These are phyloP conservation scores for Conchocele bisecta DNA, from an alignment of 2,888 invertebrate genomes.

Conservation along the genomic window DNA sequence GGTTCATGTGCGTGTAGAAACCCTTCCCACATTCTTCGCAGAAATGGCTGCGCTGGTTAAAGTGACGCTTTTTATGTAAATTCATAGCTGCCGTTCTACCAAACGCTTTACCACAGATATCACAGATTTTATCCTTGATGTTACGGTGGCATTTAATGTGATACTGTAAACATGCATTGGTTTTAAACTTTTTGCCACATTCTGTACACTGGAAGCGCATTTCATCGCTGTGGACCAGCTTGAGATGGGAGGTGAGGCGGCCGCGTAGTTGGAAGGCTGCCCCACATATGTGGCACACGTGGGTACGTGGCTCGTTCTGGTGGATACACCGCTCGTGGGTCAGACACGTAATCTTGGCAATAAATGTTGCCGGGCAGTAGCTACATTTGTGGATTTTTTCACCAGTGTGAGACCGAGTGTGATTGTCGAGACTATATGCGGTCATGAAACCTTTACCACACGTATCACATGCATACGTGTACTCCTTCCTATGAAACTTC, in stretches of 20 bases:
- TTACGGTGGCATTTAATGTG: slow-evolving; percentile 4
- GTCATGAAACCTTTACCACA: slow-evolving; percentile 17
- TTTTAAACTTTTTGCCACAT: slow-evolving; percentile 2
- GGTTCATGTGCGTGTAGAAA: slow-evolving; percentile 8
- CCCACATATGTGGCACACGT: slow-evolving; percentile 19
- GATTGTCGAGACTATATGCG: slow-evolving; percentile 13
- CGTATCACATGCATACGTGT: slow-evolving; percentile 11
- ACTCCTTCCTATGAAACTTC: background rate
- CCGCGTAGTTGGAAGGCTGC: slow-evolving; percentile 12
- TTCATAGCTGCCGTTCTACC: background rate
- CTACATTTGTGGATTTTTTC: slow-evolving; percentile 25
- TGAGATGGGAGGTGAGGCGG: slow-evolving; percentile 3
- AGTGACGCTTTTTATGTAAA: slow-evolving; percentile 2
- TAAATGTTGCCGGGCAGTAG: slow-evolving; percentile 2
- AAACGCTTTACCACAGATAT: slow-evolving; percentile 10
- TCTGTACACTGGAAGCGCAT: background rate
- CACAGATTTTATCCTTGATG: slow-evolving; percentile 1
- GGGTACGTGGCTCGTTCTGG: background rate
- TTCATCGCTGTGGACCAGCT: slow-evolving; percentile 2
- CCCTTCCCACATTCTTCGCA: slow-evolving; percentile 18
- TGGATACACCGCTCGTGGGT: slow-evolving; percentile 14
- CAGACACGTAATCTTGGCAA: background rate
- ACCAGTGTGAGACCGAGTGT: slow-evolving; percentile 26
- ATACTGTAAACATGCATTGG: background rate
- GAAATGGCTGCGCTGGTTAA: background rate